Base-by-base conservation (phyloP, 2,888 invertebrate genomes). In the Xestia c-nigrum region DNA sequence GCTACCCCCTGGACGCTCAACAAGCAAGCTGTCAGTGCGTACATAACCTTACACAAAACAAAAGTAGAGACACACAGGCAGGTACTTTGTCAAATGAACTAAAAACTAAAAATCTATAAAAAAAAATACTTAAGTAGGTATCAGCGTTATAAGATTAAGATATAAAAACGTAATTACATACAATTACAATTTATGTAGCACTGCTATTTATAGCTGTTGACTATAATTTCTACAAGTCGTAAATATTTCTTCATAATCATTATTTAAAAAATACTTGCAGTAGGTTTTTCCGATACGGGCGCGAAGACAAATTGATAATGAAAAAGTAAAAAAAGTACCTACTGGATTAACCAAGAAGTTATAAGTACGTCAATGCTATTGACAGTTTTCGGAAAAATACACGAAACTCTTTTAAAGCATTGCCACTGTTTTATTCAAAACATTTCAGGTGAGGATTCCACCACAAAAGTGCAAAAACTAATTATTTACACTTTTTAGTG, bases 51-150 rank as follows among this genome's bases (percentile, higher is more conserved):
- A 59, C 57, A 47, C 21, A 21, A n/a, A 52, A 40, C 24, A 43
- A 47, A 72, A 50, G 50, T 38, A 78, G 9, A 61, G 14, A 46
- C 61, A 83, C 24, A 76, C 19, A 57, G 52, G 16, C 80, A 79
- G 74, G 74, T 71, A 71, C 67, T 68, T 79, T 38, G 24, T 74
- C 40, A 75, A 68, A 75, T 65, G 63, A 74, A 19, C 74, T 71
- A 55, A 47, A 43, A 63, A 38, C n/a, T 50, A 78, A 47, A 67
- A 31, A 59, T 38, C n/a, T 16, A 40, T 40, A 40, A 40, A 40
- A 10, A 21, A 69, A 40, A 66, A 61, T 12, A 55, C 57, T 40
- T 46, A 74, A 21, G 46, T 57, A 24, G 24, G 24, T 52, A 64
- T 47, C 19, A 46, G 9, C n/a, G 16, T 64, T 24, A 38, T 2